phyloP scores from a whole-genome alignment of 1,140 invertebrate genomes.

The Cepaea nemoralis region DNA sequence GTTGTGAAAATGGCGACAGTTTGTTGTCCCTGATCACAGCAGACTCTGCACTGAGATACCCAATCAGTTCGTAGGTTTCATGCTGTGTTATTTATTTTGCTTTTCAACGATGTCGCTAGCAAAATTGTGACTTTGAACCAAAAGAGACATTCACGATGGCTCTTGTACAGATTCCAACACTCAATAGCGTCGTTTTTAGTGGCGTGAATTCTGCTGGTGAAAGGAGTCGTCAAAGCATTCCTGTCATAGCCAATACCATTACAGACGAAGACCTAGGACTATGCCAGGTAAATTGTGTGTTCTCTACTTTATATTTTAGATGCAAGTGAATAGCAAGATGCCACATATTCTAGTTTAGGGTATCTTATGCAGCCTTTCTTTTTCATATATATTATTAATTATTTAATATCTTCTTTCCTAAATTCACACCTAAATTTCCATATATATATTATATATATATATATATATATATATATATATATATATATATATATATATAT shows the following conservation, averaged over 20 bases:
- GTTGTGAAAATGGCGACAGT: constrained; percentile 43
- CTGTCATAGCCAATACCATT: constrained; percentile 68
- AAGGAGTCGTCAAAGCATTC: constrained; percentile 57
- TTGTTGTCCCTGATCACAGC: constrained; percentile 5
- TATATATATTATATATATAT: constrained; percentile 1
- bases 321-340: neutral
- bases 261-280: constrained; percentile 69
- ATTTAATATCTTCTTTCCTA: neutral
- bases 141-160: constrained; percentile 36
- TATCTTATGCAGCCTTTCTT: neutral
- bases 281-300: constrained; percentile 56
- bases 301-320: constrained; percentile 11
- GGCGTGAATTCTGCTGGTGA: neutral
- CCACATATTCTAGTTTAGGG: neutral
- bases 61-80: no score
- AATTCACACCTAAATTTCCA: neutral
- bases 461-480: neutral
- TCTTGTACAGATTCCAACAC: constrained; percentile 26
- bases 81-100: no score
- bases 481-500: no score
- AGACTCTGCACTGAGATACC: neutral
- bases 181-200: neutral
- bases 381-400: neutral
- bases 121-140: neutral
- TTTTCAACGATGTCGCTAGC: neutral